A percentile compares a stretch with the other conserved stretches of the same genome.
These are phyloP conservation scores for Saccopteryx leptura DNA, from an alignment of 2,113 vertebrate genomes.

Conservation along the genomic window DNA sequence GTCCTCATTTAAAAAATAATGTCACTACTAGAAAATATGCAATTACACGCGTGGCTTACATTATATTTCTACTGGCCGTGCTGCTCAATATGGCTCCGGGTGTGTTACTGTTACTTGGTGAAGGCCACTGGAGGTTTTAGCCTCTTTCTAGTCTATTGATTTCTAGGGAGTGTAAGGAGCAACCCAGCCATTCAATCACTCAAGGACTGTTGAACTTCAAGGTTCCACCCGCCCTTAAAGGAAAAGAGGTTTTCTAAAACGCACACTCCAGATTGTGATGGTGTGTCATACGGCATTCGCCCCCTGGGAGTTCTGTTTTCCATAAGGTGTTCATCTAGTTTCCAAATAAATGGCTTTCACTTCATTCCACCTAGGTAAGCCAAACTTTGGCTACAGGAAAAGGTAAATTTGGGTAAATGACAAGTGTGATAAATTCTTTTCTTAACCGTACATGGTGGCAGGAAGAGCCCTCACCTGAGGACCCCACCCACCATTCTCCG, in stretches of 20 bases:
- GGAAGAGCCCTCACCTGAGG: neutral
- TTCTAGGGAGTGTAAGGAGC: neutral
- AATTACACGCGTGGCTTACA: neutral
- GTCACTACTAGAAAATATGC: neutral
- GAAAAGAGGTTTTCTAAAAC: neutral
- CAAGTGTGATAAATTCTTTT: neutral
- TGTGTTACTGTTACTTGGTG: accelerated
- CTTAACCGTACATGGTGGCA: neutral
- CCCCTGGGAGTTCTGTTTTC: neutral
- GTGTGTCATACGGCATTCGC: neutral
- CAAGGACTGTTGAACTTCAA: neutral
- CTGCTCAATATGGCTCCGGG: accelerated
- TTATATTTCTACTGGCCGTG: neutral
- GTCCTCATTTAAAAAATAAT: neutral
- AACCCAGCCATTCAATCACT: neutral
- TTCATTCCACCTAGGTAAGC: neutral
- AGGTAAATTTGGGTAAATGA: neutral
- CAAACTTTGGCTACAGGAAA: neutral
- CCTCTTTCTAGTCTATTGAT: neutral
- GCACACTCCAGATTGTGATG: neutral
- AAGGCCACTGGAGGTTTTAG: neutral
- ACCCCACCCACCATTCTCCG: accelerated
- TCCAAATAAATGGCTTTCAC: neutral
- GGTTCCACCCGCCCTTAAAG: neutral
- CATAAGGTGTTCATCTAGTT: neutral